Conservation (phyloP, 2,797 vertebrate genomes). For the Danio kyathit region DNA sequence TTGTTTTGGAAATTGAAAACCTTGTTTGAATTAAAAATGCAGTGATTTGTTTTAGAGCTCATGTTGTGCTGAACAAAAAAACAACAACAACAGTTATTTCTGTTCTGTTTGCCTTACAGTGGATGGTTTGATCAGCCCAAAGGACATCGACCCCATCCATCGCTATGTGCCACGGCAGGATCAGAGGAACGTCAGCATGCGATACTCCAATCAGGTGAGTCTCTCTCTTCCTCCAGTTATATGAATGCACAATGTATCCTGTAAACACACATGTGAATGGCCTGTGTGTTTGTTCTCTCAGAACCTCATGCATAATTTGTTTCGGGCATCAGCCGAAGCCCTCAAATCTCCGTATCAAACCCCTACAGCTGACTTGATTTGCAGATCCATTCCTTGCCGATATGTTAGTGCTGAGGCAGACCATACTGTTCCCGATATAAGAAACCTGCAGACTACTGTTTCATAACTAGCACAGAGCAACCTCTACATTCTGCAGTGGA, state of each 20-base stretch:
- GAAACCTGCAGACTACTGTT: constrained; percentile 31
- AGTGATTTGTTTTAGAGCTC: not conserved
- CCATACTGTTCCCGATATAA: constrained; percentile 31
- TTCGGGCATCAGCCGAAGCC: not conserved
- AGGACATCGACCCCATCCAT: constrained; percentile 92
- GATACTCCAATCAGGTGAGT: constrained; percentile 95
- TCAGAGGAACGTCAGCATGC: constrained; percentile 95
- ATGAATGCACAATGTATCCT: not conserved
- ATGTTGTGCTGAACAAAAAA: not conserved
- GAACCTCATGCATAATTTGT: constrained; percentile 8
- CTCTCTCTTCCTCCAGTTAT: not conserved
- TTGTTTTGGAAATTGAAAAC: not conserved
- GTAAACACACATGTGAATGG: not conserved
- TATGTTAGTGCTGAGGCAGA: constrained; percentile 22
- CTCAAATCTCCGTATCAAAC: constrained; percentile 21
- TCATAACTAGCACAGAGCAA: constrained; percentile 18
- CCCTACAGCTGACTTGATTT: constrained; percentile 10
- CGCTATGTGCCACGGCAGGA: constrained; percentile 86
- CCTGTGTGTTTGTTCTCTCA: constrained; percentile 7
- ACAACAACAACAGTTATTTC: not conserved
- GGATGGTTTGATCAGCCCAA: constrained; percentile 93
- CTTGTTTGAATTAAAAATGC: not conserved
- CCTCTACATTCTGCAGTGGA: not conserved
- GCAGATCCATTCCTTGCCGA: constrained; percentile 20
- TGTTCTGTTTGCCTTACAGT: constrained; percentile 71